Evolutionary conservation across 64 coral and sea anemone genomes (phyloP), one percentile per base, ranked within the genome.

Genomic region (Montipora sp.): DNA sequence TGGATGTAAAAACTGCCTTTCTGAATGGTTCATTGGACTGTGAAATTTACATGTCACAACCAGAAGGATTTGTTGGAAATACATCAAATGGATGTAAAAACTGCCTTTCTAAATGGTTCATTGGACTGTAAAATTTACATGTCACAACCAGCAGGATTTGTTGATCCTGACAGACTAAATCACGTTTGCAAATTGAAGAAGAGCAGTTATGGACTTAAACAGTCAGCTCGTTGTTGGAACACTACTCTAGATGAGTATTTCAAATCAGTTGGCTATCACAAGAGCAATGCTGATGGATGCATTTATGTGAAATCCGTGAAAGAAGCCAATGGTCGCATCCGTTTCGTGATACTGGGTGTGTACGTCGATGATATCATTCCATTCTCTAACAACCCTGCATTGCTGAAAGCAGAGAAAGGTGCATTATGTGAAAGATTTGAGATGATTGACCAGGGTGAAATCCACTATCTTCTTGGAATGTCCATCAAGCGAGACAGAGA

Each of bases 1-100:
- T 91, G 89, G 89, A 73, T 91, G 89, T 91, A 74, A 91, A 91
- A 75, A 91, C 89, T 91, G 89, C 89, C 51, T 91, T 91, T 83
- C 68, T 91, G 45, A 90, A 90, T 67, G 88, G 77, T 24, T 79
- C 55, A 79, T 90, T 90, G 55, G 88, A 90, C 20, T 90, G 88
- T 66, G 22, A 91, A 48, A 91, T 91, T 91, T 91, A 91, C 80
- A 91, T 91, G 89, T 72, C 89, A 51, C 89, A 91, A 66, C 89
- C 89, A 58, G 79, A 82, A 91, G 78, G 78, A 83, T 91, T 80
- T 91, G 89, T 91, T 74, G 89, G n/a, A n/a, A 75, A 83, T 91
- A 55, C 78, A 91, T 48, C 89, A 91, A 73, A 91, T 91, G 89
- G 89, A 73, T 91, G 89, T 91, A 74, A 91, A 91, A 75, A 91